Conservation (phyloP, 1,140 invertebrate species). For the Megalonaias nervosa region DNA sequence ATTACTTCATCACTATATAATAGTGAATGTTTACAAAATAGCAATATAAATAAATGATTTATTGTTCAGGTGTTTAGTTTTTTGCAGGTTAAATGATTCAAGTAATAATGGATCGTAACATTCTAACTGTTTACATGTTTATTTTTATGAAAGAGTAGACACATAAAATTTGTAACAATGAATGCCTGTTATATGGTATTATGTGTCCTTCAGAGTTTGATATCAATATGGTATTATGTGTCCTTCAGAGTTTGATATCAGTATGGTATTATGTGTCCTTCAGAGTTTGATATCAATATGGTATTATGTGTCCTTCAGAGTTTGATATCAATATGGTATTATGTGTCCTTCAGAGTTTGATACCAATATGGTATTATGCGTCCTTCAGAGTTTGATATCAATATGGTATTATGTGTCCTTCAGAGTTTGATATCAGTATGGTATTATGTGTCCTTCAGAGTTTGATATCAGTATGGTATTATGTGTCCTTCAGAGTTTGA, state of each 20-base stretch:
- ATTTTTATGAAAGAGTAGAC: too few species aligned
- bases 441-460: conserved; percentile 17
- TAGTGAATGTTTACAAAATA: too few species aligned
- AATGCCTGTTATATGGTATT: conserved; percentile 9
- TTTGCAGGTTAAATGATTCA: too few species aligned
- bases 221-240: conserved; percentile 29
- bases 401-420: conserved; percentile 4
- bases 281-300: conserved; percentile 50
- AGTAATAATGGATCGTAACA: too few species aligned
- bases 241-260: conserved; percentile 43
- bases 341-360: conserved; percentile 41
- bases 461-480: conserved; percentile 53
- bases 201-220: conserved; percentile 41
- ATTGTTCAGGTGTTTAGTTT: too few species aligned
- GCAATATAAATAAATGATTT: too few species aligned
- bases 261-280: conserved; percentile 2
- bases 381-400: conserved; percentile 43
- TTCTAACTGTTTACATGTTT: too few species aligned
- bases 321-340: conserved; percentile 55
- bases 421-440: conserved; percentile 49
- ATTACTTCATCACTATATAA: too few species aligned
- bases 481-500: conserved; percentile 41
- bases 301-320: conserved; percentile 17
- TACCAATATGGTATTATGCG: conserved; percentile 27
- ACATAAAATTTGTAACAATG: not conserved